Base-by-base conservation (phyloP, 2,113 vertebrate genomes). In the Nycticebus coucang region DNA sequence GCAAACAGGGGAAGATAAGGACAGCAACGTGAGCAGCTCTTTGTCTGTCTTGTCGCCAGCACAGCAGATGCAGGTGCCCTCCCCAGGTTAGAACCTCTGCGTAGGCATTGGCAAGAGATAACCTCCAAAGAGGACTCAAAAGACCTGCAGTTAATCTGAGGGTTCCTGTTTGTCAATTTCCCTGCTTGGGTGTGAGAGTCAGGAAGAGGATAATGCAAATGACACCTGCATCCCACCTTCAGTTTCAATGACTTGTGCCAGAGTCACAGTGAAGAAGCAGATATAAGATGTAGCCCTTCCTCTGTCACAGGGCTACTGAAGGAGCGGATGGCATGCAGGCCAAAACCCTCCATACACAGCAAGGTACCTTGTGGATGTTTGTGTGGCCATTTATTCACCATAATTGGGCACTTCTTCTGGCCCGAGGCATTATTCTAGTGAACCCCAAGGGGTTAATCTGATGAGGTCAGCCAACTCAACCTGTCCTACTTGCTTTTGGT, bases 241-340 rank as follows among this genome's bases (percentile, higher is more conserved):
- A 0, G 9, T n/a, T 53, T 24, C 21, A 33, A 18, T 69, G 82
- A 14, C 33, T 55, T n/a, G 57, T 13, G 1, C n/a, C 30, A 28
- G 4, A 50, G 5, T 60, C 7, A 35, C 7, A 30, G 0, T n/a
- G 30, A 59, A 68, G 18, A 74, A 24, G 45, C 88, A 72, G 30
- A 18, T 7, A 33, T 14, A 45, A 60, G 59, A 82, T 1, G 5
- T 5, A 21, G 57, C 5, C 57, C 41, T 53, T 37, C 50, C 45
- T 55, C 0, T n/a, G 35, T 82, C 69, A 13, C 0, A 0, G 5
- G 28, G 28, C 80, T 57, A 4, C 55, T 7, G 0, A 35, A 89
- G 30, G 19, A 68, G 50, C 19, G 0, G 9, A 18, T 0, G n/a
- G 8, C 24, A 9, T 0, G 1, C 0, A 41, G 62, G 84, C 68